phyloP scores from a whole-genome alignment of 2,797 vertebrate species.

The Clarias platycephalus region DNA sequence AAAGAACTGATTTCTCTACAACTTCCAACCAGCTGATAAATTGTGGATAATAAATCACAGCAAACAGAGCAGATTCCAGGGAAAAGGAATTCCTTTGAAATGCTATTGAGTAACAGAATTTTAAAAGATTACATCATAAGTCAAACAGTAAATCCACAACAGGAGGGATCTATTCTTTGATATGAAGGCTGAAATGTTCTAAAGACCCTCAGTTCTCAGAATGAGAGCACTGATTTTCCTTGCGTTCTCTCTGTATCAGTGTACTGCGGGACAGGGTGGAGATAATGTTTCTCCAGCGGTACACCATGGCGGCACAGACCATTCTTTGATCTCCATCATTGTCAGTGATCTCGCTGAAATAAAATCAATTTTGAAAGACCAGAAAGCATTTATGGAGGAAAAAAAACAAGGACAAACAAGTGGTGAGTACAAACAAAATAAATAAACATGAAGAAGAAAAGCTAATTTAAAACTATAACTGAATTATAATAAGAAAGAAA shows the following conservation, averaged over 20 bases:
- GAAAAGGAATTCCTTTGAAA: neutral
- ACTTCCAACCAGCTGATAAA: neutral
- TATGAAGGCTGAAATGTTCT: neutral
- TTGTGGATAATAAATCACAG: neutral
- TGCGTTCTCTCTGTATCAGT: slow-evolving; percentile 7
- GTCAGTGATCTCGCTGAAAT: neutral
- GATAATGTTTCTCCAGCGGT: neutral
- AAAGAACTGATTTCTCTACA: neutral
- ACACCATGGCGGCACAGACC: neutral
- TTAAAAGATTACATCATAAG: neutral
- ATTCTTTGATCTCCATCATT: neutral
- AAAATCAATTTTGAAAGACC: slow-evolving; percentile 1
- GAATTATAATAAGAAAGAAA: neutral
- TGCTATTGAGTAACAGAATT: neutral
- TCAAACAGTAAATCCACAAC: neutral
- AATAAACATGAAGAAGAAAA: neutral
- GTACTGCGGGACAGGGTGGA: neutral
- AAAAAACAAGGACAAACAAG: slow-evolving; percentile 6
- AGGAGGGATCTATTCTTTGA: neutral
- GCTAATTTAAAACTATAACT: neutral
- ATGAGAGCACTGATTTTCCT: slow-evolving; percentile 23
- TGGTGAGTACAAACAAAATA: slow-evolving; percentile 5
- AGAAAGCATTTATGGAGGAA: slow-evolving; percentile 12
- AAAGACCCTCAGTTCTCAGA: neutral
- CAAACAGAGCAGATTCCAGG: neutral